Conservation (phyloP, 2,888 invertebrate species). For the Stramonita haemastoma region DNA sequence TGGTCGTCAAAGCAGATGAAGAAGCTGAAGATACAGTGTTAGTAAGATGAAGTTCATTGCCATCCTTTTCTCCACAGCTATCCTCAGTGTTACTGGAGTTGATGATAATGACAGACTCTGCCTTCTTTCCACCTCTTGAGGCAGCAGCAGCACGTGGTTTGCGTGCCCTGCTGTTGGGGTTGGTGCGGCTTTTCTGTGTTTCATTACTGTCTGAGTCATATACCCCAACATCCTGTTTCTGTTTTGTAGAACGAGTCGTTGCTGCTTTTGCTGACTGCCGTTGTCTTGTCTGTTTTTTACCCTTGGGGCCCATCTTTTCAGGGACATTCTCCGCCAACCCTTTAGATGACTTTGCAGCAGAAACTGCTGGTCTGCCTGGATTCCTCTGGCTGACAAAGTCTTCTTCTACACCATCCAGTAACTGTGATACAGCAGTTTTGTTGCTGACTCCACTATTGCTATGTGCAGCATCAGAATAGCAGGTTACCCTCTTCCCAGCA, state of each 20-base stretch:
- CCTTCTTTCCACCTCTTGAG: not conserved
- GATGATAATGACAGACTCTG: not conserved
- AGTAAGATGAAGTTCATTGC: not conserved
- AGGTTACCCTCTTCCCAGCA: not conserved
- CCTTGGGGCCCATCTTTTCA: not conserved
- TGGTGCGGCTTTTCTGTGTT: not conserved
- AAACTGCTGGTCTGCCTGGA: not conserved
- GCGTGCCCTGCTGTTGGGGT: not conserved
- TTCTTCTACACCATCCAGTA: not conserved
- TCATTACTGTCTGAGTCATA: not conserved
- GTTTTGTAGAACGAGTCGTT: not conserved
- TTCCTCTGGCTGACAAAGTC: not conserved
- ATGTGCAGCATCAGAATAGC: constrained; percentile 10
- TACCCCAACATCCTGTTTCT: not conserved
- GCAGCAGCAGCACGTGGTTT: not conserved
- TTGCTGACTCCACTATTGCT: not conserved
- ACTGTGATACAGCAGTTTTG: not conserved
- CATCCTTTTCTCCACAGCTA: not conserved
- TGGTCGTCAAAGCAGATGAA: not conserved
- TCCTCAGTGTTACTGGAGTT: not conserved
- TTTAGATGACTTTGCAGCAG: not conserved
- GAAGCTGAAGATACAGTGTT: not conserved
- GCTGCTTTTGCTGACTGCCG: not conserved
- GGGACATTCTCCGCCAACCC: not conserved
- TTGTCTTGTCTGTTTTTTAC: not conserved